These are phyloP conservation scores for Cygnus olor DNA, from an alignment of 2,797 vertebrate genomes.

Conservation along the genomic window DNA sequence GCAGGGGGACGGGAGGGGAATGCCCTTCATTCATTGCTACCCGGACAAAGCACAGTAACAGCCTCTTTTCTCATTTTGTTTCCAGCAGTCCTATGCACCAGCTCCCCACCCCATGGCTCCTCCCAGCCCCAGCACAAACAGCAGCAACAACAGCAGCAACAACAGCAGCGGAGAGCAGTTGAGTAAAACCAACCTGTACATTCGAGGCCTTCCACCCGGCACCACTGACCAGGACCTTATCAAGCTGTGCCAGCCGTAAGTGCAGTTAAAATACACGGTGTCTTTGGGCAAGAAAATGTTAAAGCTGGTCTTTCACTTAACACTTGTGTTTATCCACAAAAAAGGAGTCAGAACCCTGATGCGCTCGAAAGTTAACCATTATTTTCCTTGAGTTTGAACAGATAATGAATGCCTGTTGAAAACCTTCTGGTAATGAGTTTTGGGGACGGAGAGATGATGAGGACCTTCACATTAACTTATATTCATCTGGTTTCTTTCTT, in stretches of 20 bases:
- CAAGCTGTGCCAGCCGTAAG: slow-evolving; percentile 99
- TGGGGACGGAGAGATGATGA: not conserved
- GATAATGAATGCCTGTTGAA: not conserved
- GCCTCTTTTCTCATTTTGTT: slow-evolving; percentile 66
- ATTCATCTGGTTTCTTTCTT: not conserved
- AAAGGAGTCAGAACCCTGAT: not conserved
- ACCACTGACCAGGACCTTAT: slow-evolving; percentile 99
- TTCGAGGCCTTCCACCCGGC: slow-evolving; percentile 94
- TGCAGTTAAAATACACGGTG: slow-evolving; percentile 26
- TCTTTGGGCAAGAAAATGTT: not conserved
- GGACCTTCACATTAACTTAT: not conserved
- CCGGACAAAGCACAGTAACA: slow-evolving; percentile 38
- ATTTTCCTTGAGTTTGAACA: not conserved
- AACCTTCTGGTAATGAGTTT: not conserved
- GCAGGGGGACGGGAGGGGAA: not conserved
- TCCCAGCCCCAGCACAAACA: slow-evolving; percentile 95
- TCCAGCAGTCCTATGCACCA: slow-evolving; percentile 98
- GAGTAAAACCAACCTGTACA: slow-evolving; percentile 99
- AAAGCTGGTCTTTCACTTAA: not conserved
- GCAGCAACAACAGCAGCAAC: slow-evolving; percentile 93
- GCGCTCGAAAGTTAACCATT: not conserved
- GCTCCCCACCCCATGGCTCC: slow-evolving; percentile 98
- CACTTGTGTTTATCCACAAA: not conserved
- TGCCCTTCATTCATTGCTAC: not conserved
- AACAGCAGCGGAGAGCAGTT: slow-evolving; percentile 94